Percentiles rank a stretch among this genome's conserved stretches.
Conservation (phyloP, 2,113 vertebrate genomes). For the Micronisus gabar region DNA sequence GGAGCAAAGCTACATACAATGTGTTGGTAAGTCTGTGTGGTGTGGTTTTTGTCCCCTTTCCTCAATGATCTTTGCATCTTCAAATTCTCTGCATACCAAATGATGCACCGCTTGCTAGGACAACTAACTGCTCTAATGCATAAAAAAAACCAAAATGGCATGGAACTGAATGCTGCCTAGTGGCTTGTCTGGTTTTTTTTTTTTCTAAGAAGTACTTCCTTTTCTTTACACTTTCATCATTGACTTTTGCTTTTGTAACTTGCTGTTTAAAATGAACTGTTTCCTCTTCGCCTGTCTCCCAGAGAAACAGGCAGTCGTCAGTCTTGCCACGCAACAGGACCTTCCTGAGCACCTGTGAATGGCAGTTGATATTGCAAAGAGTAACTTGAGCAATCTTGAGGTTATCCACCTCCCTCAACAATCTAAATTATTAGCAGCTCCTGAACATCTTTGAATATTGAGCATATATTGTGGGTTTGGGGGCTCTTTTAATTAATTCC, state of each 20-base stretch:
- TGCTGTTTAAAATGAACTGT: background rate
- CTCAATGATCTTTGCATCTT: constrained; percentile 33
- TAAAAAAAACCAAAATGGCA: background rate
- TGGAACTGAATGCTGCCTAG: background rate
- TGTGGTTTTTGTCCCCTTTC: constrained; percentile 23
- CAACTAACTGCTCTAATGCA: constrained; percentile 3
- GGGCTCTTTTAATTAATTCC: background rate
- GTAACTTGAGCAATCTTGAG: background rate
- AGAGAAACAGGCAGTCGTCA: background rate
- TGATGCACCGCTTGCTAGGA: constrained; percentile 36
- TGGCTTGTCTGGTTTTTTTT: background rate
- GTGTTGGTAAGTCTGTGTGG: constrained; percentile 25
- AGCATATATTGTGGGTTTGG: background rate
- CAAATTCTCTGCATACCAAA: background rate
- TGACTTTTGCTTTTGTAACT: background rate
- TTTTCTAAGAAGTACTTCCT: background rate
- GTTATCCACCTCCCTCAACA: too few relatives aligned
- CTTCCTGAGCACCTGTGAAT: background rate
- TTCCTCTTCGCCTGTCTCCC: background rate
- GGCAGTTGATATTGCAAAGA: background rate
- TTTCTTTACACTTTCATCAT: background rate
- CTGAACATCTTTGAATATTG: background rate
- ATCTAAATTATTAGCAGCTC: background rate
- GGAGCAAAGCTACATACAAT: background rate
- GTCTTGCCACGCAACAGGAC: background rate